Evolutionary conservation across 2,113 vertebrate species (phyloP).

Genomic region (Sorex fumeus): DNA sequence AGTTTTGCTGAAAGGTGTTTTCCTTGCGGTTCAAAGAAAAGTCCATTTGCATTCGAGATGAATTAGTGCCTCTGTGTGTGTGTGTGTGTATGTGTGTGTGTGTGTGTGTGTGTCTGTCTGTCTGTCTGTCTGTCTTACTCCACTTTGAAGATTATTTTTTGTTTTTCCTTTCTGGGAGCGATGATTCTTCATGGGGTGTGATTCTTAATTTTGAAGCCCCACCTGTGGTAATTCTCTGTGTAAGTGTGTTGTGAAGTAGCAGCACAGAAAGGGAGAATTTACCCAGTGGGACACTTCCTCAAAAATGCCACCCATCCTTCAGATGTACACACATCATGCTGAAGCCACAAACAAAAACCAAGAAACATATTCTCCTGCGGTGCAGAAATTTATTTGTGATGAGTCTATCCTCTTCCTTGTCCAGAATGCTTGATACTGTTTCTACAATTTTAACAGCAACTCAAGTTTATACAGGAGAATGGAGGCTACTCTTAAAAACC

Average conservation of each 20-base stretch:
- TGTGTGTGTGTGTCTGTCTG: too few relatives aligned
- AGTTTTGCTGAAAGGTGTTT: background rate
- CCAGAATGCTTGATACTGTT: background rate
- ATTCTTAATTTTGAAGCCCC: slow-evolving; percentile 53
- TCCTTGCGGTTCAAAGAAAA: slow-evolving; percentile 23
- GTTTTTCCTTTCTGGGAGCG: background rate
- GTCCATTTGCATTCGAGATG: background rate
- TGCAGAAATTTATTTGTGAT: background rate
- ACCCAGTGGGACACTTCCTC: background rate
- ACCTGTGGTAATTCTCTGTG: background rate
- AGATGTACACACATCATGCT: background rate
- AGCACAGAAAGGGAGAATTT: background rate
- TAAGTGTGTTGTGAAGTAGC: background rate
- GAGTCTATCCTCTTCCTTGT: background rate
- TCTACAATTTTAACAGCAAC: slow-evolving; percentile 23
- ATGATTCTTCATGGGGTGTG: background rate
- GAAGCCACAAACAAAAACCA: background rate
- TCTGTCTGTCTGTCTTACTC: background rate
- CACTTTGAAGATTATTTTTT: slow-evolving; percentile 5
- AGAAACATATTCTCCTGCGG: background rate
- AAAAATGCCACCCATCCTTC: background rate
- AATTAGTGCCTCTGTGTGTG: background rate
- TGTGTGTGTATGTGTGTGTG: too few relatives aligned
- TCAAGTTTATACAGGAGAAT: slow-evolving; percentile 40
- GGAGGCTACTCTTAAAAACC: slow-evolving; percentile 36